Base-by-base conservation (phyloP, 1,140 invertebrate species). In the Homalodisca vitripennis region DNA sequence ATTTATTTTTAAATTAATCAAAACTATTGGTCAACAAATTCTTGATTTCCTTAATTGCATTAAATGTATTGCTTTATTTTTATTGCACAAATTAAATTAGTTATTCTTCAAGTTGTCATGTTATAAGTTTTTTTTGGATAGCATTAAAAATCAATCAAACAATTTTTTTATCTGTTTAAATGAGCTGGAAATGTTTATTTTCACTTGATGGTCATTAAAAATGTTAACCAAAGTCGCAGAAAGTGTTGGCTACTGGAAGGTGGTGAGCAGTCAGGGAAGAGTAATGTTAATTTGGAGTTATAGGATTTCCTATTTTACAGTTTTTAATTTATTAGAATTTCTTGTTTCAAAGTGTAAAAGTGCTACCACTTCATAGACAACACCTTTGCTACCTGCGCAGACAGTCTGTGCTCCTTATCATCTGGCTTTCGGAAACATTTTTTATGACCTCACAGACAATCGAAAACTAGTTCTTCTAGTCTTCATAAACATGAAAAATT, bases 401-500 rank as follows among this genome's bases (percentile, higher is more conserved):
- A 51, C 48, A 51, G 17, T 51, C 48, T 51, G 48, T 20, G 48
- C 48, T 27, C 27, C 27, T 60, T 60, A 26, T 13, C 55, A 60
- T n/a, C 55, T 60, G 55, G 55, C 55, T 60, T 60, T 60, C 55
- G 55, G 55, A 60, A n/a, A 24, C 27, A 30, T 27, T 60, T 60
- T 27, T 60, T 26, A 60, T 26, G 29, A 51, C n/a, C 48, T 60
- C 3, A 26, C 26, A 60, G 24, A 27, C 22, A 60, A 27, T 60
- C 27, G 55, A 60, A 60, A 60, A 60, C 55, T 60, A 60, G 55
- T 60, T 60, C 27, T 60, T 29, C 55, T 60, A 60, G 55, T 60
- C 55, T 60, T 60, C 55, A 22, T n/a, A 24, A 60, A 60, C 34
- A 17, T 41, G 6, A 41, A 41, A 17, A 41, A 41, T 17, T 41